Evolutionary conservation across 2,113 vertebrate genomes (phyloP).

Genomic region (Ondatra zibethicus): DNA sequence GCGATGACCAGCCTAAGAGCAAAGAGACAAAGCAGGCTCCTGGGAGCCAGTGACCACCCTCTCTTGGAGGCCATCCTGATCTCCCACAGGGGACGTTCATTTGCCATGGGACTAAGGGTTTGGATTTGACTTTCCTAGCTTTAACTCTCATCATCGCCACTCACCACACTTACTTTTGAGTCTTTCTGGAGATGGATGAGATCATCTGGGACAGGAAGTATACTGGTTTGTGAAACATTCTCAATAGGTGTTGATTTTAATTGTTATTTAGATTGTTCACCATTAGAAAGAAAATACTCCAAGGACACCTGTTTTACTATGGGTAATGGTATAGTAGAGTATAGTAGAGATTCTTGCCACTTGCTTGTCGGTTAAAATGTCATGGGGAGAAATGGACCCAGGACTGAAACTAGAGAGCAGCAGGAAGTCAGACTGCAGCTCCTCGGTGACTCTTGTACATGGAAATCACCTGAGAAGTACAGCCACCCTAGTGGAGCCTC

Average conservation of each 20-base stretch:
- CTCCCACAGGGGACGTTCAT: background rate
- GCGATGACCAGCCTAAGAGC: background rate
- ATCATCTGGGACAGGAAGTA: background rate
- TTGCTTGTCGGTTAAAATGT: background rate
- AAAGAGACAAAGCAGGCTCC: background rate
- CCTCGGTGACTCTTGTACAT: background rate
- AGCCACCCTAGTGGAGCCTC: background rate
- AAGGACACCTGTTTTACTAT: background rate
- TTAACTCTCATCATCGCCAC: background rate
- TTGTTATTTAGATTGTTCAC: slow-evolving; percentile 12
- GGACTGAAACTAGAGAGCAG: background rate
- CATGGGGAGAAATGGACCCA: background rate
- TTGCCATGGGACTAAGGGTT: background rate
- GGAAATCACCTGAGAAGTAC: background rate
- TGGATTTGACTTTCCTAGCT: background rate
- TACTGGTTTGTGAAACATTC: background rate
- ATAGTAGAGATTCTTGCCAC: background rate
- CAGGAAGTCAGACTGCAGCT: background rate
- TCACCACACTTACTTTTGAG: background rate
- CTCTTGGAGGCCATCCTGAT: background rate
- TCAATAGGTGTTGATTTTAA: background rate
- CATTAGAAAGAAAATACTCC: background rate
- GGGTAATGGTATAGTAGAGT: background rate
- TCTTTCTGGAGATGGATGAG: background rate
- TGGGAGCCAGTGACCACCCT: background rate